Percentiles rank a stretch among this genome's conserved stretches.
These are phyloP conservation scores for Delichon dasypus DNA, from an alignment of 2,797 vertebrate species.

Conservation along the genomic window DNA sequence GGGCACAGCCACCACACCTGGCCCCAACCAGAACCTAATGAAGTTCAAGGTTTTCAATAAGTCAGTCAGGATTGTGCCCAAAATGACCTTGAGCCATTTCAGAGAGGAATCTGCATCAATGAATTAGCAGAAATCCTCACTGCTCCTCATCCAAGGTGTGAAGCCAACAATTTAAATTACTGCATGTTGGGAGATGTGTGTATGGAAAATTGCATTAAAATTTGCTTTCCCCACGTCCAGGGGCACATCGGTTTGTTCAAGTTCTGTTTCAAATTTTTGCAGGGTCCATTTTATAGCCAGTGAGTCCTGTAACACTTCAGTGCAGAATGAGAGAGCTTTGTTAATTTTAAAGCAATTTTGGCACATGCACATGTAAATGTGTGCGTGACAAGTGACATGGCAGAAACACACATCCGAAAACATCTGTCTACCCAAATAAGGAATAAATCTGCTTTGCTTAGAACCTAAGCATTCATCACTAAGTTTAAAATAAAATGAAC, in stretches of 20 bases:
- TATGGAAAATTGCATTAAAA: neutral
- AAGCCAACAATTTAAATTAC: neutral
- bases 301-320: neutral
- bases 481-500: neutral
- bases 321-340: neutral
- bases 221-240: neutral
- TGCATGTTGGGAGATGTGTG: neutral
- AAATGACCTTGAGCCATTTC: neutral
- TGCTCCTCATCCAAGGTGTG: neutral
- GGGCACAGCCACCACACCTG: neutral
- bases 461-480: neutral
- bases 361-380: neutral
- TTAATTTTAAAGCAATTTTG: neutral
- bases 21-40: neutral
- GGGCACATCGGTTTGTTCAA: accelerated
- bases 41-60: neutral
- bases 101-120: neutral
- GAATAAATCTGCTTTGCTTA: neutral
- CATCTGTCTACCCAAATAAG: neutral
- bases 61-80: neutral
- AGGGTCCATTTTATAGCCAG: neutral
- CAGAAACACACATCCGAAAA: neutral
- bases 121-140: neutral
- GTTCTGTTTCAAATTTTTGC: neutral
- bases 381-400: neutral